Base-by-base conservation (phyloP, 2,888 invertebrate genomes). In the Macrophya annulata region DNA sequence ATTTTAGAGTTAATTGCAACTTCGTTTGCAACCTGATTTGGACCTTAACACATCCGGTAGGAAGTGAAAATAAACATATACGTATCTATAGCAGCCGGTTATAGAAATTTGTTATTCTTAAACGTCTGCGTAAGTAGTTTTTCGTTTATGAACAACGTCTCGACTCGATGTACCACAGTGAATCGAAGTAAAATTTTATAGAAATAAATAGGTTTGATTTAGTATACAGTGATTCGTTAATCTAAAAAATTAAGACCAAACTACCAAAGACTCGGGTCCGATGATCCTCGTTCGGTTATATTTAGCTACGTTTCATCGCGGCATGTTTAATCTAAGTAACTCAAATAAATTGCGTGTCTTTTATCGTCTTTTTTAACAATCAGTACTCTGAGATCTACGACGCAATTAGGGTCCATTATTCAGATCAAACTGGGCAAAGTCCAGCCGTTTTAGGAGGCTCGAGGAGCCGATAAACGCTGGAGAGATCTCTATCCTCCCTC, bases 31-130 rank as follows among this genome's bases (percentile, higher is more conserved):
- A 74, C 72, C 45, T 45, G 43, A 43, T 74, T 74, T 21, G 72
- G 72, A 21, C n/a, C 43, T 74, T 74, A 4, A 43, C 45, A 74
- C 72, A 21, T 74, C 45, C 45, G 25, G 17, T 74, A 25, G 45
- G 72, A 17, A 37, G 72, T 74, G 72, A 74, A 74, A 74, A 74
- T 74, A 74, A 74, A 74, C 45, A n/a, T n/a, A 31, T 74, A 45
- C 43, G n/a, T n/a, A n/a, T n/a, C n/a, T n/a, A n/a, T n/a, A 45
- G 72, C 72, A 40, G 10, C 72, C 12, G 45, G 68, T 68, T 68
- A 17, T 37, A 68, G 15, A 9, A 3, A 74, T 74, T 74, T 74
- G 31, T 74, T 74, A 74, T 74, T 45, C 43, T 45, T 74, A 74
- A 74, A 74, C 45, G 21, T 74, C 21, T 12, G 40, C 10, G 12